These are phyloP conservation scores for Metallyticus violacea DNA, from an alignment of 2,888 invertebrate genomes.

Conservation along the genomic window DNA sequence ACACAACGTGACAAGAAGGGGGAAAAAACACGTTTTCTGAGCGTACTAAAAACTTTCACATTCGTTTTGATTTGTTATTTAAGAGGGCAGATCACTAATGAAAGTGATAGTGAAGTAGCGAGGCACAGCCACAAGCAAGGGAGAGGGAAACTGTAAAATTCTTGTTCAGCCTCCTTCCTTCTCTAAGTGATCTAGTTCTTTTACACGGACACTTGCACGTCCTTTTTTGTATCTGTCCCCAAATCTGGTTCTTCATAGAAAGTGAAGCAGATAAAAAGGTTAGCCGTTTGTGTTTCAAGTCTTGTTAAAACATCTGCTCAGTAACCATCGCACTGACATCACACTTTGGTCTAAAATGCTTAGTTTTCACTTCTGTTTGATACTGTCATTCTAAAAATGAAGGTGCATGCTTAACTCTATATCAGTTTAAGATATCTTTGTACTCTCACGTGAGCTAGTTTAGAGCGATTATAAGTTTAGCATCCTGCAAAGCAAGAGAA, in stretches of 20 bases:
- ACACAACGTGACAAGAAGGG: neutral
- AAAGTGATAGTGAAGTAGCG: neutral
- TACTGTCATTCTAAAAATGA: no score
- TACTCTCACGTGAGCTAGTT: no score
- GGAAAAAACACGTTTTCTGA: neutral
- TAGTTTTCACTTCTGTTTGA: no score
- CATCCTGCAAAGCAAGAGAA: no score
- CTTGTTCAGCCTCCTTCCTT: neutral
- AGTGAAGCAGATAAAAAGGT: conserved; percentile 7
- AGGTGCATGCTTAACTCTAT: no score
- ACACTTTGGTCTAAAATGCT: no score
- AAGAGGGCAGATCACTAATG: neutral
- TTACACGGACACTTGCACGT: neutral
- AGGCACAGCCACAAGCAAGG: neutral
- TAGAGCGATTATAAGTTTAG: no score
- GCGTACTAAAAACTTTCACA: conserved; percentile 13
- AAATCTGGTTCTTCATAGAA: conserved; percentile 22
- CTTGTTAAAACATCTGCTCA: no score
- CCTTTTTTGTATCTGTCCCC: conserved; percentile 1
- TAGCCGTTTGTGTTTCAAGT: neutral
- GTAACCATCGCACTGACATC: no score
- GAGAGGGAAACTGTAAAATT: neutral
- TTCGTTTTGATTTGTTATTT: conserved; percentile 24
- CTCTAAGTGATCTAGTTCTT: neutral
- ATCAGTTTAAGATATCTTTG: no score